Evolutionary conservation across 1,140 invertebrate genomes (phyloP), one percentile per base, ranked within the genome.

Genomic region (Spodoptera frugiperda): DNA sequence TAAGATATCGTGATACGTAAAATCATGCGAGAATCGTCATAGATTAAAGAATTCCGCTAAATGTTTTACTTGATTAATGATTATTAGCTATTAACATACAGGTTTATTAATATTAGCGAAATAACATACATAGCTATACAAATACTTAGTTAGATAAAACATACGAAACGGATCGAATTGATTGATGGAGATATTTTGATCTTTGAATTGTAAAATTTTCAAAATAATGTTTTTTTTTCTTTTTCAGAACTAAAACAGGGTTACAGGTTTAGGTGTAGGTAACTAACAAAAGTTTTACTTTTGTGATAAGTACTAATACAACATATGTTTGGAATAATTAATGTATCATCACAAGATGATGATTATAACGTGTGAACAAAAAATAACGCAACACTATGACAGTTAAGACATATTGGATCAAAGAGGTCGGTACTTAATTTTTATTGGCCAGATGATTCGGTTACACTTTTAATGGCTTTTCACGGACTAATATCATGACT

Each of bases 401-500:
- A 39, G 33, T 49, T 48, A 12, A 21, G 14, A 25, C 63, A 25
- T 21, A 65, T 63, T 63, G 44, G 44, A 67, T 67, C 63, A 67
- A 67, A 67, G 63, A 67, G 19, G 48, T 67, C 15, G 63, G 46
- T 25, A 17, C 17, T 67, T 25, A 48, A 21, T 48, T 67, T 67
- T 67, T 67, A 67, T 48, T 67, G 14, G 17, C 19, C 14, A 25
- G 44, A 67, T 49, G 63, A 49, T 48, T 67, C 48, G 48, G 44
- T 39, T 48, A 67, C 25, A 67, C 46, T 5, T 48, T 21, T 48
- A 25, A 48, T 48, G 8, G 63, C 63, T 48, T 46, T 67, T 67
- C 59, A 33, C 44, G 59, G 39, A 44, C 59, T 10, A 33, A 44
- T 63, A 63, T 63, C 33, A 39, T 39, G 33, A 10, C 4, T 33